Conservation (phyloP, 1,140 invertebrate species). For the Mamestra configurata region DNA sequence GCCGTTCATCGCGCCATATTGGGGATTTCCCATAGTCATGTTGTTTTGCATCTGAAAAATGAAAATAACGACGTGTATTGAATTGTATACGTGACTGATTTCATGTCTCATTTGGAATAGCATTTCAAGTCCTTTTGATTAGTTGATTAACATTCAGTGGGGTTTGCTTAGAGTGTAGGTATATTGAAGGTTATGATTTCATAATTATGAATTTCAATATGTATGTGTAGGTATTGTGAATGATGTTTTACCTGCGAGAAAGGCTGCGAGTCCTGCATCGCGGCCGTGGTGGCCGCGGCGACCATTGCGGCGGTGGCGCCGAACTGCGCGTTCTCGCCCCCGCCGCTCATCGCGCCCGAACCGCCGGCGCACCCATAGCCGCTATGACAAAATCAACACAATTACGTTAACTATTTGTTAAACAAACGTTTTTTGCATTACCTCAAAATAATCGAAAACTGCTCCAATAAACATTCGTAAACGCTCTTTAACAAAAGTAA, state of each 20-base stretch:
- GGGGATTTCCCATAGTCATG: conserved; percentile 88
- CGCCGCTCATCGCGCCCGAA: conserved; percentile 88
- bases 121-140: conserved; percentile 1
- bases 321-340: conserved; percentile 86
- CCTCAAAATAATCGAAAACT: too few species aligned
- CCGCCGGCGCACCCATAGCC: conserved; percentile 87
- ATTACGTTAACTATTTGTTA: not conserved
- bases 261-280: conserved; percentile 88
- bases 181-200: not conserved
- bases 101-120: conserved; percentile 33
- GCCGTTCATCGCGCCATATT: conserved; percentile 87
- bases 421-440: not conserved
- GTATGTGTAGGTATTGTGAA: not conserved
- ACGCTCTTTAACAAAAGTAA: conserved; percentile 18
- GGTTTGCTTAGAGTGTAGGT: not conserved
- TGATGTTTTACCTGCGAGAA: conserved; percentile 83
- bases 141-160: conserved; percentile 8
- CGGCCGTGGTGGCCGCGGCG: conserved; percentile 85
- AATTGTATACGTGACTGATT: conserved; percentile 47
- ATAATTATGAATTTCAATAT: too few species aligned
- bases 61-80: conserved; percentile 48
- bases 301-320: conserved; percentile 87
- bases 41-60: conserved; percentile 87
- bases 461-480: not conserved
- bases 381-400: conserved; percentile 66